A percentile compares a stretch with the other conserved stretches of the same genome.
phyloP scores from a whole-genome alignment of 2,888 invertebrate genomes.

The Drosophila engyochracea region DNA sequence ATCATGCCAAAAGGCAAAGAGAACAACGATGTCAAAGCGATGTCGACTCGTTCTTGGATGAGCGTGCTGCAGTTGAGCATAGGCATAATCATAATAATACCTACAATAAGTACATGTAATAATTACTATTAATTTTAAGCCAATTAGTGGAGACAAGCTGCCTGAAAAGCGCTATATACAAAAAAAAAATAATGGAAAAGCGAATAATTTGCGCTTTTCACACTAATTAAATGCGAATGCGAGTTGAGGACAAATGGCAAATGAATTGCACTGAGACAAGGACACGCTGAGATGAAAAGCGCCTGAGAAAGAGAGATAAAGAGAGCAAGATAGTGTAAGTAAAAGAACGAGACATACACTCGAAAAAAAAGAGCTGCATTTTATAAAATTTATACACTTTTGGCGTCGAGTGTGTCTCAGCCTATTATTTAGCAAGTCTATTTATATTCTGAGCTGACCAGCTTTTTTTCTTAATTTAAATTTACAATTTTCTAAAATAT shows the following conservation, averaged over 20 bases:
- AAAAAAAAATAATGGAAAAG: slow-evolving; percentile 27
- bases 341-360: neutral
- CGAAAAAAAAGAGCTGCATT: neutral
- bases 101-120: slow-evolving; percentile 55
- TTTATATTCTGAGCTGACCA: neutral
- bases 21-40: slow-evolving; percentile 7
- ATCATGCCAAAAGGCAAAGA: slow-evolving; percentile 35
- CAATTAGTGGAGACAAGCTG: slow-evolving; percentile 61
- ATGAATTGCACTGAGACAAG: slow-evolving; percentile 61
- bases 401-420: fast-evolving
- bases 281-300: slow-evolving; percentile 19
- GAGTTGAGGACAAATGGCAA: slow-evolving; percentile 59
- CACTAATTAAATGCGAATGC: slow-evolving; percentile 82
- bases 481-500: fast-evolving
- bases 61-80: slow-evolving; percentile 16
- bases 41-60: neutral
- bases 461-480: neutral
- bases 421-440: neutral
- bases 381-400: neutral
- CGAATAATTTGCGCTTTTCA: slow-evolving; percentile 81
- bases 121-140: slow-evolving; percentile 77
- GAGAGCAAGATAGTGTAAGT: slow-evolving; percentile 3
- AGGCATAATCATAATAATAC: slow-evolving; percentile 58
- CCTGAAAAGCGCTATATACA: slow-evolving; percentile 32
- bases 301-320: slow-evolving; percentile 23